Conservation (phyloP, 2,113 vertebrate species). For the Macquaria australasica region DNA sequence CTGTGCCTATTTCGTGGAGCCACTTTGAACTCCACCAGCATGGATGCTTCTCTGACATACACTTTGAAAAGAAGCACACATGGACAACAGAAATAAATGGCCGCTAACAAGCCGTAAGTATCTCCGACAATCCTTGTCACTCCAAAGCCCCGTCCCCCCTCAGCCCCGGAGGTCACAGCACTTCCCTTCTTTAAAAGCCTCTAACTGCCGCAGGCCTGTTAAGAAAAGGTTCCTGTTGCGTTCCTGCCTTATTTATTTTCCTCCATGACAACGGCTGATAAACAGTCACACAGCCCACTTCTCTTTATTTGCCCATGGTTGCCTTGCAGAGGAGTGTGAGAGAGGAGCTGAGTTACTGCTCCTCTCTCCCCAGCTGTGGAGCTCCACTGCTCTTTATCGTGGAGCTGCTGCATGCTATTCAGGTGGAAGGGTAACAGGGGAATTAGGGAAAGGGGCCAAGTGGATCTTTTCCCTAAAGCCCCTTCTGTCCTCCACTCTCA, state of each 20-base stretch:
- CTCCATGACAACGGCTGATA: slow-evolving; percentile 75
- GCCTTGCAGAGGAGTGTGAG: slow-evolving; percentile 41
- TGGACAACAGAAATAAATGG: slow-evolving; percentile 57
- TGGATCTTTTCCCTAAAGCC: slow-evolving; percentile 37
- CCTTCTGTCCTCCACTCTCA: slow-evolving; percentile 57
- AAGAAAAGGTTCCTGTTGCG: slow-evolving; percentile 55
- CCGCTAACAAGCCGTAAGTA: slow-evolving; percentile 67
- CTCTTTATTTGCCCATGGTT: slow-evolving; percentile 55
- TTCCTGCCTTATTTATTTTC: slow-evolving; percentile 74
- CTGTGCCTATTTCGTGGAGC: slow-evolving; percentile 13
- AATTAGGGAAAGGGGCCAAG: slow-evolving; percentile 49
- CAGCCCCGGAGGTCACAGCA: slow-evolving; percentile 56
- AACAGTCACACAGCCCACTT: slow-evolving; percentile 53
- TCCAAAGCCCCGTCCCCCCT: slow-evolving; percentile 40
- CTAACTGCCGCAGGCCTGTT: slow-evolving; percentile 6
- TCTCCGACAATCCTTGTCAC: slow-evolving; percentile 69
- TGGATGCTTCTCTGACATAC: slow-evolving; percentile 53
- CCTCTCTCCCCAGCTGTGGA: slow-evolving; percentile 44
- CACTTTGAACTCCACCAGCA: slow-evolving; percentile 57
- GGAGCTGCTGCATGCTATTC: slow-evolving; percentile 16
- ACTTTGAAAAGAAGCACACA: slow-evolving; percentile 46
- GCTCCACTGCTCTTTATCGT: slow-evolving; percentile 20
- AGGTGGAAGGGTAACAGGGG: slow-evolving; percentile 30
- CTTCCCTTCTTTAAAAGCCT: slow-evolving; percentile 65
- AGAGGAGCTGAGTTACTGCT: slow-evolving; percentile 32